Evolutionary conservation across 2,797 vertebrate species (phyloP).

Genomic region (Eidolon dupreanum): DNA sequence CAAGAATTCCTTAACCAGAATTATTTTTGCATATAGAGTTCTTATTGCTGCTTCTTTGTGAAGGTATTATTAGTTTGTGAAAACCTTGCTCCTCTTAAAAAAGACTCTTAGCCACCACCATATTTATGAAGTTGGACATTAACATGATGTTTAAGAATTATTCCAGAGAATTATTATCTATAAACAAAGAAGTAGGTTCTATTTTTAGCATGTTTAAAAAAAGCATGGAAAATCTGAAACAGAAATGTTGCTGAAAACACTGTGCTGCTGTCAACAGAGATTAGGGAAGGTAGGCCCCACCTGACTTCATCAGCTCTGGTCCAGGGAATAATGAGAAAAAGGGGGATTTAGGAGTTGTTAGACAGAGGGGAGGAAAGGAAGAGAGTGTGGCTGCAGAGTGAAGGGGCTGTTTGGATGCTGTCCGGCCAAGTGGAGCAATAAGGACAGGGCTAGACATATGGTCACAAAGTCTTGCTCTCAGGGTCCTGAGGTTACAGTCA

Average conservation of each 20-base stretch:
- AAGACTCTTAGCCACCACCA: not conserved
- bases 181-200: not conserved
- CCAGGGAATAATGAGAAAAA: not conserved
- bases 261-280: not conserved
- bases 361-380: no score
- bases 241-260: not conserved
- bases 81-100: not conserved
- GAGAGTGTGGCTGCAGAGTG: not conserved
- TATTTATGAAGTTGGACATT: not conserved
- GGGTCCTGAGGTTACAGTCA: not conserved
- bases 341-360: not conserved
- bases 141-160: not conserved
- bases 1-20: not conserved
- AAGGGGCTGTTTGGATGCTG: not conserved
- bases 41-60: not conserved
- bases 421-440: fast-evolving
- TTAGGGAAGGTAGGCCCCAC: not conserved
- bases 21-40: not conserved
- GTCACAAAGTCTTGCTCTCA: not conserved
- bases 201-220: not conserved
- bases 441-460: not conserved
- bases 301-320: not conserved
- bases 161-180: not conserved
- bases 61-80: not conserved
- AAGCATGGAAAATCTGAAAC: not conserved